These are phyloP conservation scores for Crocuta crocuta DNA, from an alignment of 2,113 vertebrate genomes.

Conservation along the genomic window DNA sequence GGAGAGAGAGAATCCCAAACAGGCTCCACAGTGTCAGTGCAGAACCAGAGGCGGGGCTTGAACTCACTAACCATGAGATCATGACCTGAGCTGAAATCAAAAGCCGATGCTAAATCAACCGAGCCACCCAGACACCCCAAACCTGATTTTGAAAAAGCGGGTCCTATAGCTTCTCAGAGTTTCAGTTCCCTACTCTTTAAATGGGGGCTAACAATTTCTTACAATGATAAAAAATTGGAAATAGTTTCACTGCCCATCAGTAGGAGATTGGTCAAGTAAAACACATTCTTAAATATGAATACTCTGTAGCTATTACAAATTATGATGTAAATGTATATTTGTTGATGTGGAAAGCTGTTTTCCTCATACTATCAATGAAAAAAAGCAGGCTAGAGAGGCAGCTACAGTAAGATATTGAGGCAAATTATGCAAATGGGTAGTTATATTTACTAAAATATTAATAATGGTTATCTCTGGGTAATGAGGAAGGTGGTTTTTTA, in stretches of 20 bases:
- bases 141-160: background rate
- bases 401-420: background rate
- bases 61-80: too few species aligned
- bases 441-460: conserved; percentile 1
- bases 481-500: background rate
- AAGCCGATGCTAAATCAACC: too few species aligned
- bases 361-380: background rate
- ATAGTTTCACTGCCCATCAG: background rate
- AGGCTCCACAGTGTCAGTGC: too few species aligned
- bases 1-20: too few species aligned
- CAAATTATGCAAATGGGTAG: background rate
- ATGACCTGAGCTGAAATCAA: too few species aligned
- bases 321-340: background rate
- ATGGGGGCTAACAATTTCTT: background rate
- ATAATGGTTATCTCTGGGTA: background rate
- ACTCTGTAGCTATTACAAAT: background rate
- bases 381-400: background rate
- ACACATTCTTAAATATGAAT: background rate
- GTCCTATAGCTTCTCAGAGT: background rate
- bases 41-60: too few species aligned
- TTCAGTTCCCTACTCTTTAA: conserved; percentile 34
- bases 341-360: conserved; percentile 21
- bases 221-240: background rate
- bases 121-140: background rate
- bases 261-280: background rate